Evolutionary conservation across 2,113 vertebrate species (phyloP), one percentile per base, ranked within the genome.

Genomic region (Origma solitaria): DNA sequence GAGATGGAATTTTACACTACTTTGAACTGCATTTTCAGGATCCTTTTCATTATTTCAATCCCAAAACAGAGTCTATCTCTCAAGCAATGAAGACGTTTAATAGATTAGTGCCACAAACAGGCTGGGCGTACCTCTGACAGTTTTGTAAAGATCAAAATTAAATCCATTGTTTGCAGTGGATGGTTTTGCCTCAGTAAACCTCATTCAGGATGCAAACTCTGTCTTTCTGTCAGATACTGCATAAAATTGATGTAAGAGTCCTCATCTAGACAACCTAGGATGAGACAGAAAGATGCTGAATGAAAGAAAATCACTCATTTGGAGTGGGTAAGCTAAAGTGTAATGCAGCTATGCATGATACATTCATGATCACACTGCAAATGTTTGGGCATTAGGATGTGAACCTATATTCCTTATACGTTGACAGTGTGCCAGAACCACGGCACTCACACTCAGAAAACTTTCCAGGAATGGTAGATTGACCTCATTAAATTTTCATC

Each of bases 31-130:
- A 60, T 66, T 82, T 87, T 87, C 35, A 60, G 49, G 6, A 45
- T 79, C 21, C 13, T 84, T 91, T 78, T 77, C 51, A 66, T 37
- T 84, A 25, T 85, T 96, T 92, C 45, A 47, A 12, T 64, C 27
- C 24, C 28, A 37, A 68, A 79, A 60, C 4, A 21, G 2, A 56
- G 6, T 31, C 4, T 47, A 44, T 25, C 71, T 40, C 44, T 68
- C 49, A 40, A 60, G 37, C 49, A 82, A 31, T 47, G 37, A 47
- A 3, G 15, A 30, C 0, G 0, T 54, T 72, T 35, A 68, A 38
- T 35, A 82, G 53, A 73, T 3, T 50, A 30, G 23, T 50, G 47
- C 24, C 31, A 75, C 28, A 76, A 84, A 77, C 13, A 58, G 30
- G 8, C 28, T 77, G 47, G 11, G 3, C 2, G 2, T 50, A 58